A percentile compares a stretch with the other conserved stretches of the same genome.
These are phyloP conservation scores for Papilio xuthus DNA, from an alignment of 1,140 invertebrate genomes.

Conservation along the genomic window DNA sequence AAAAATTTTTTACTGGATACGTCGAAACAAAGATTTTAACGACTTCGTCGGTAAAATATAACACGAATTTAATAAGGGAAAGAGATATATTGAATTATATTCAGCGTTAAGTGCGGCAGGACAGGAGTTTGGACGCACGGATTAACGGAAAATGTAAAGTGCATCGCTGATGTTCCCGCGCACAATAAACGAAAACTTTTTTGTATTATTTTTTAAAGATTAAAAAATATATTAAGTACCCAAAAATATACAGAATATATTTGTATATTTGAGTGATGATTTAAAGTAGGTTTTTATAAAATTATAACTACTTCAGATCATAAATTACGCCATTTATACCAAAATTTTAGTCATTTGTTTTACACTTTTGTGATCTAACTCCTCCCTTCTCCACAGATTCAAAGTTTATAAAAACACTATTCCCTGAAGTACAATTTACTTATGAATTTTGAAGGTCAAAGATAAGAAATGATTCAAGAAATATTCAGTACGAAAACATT, in stretches of 20 bases:
- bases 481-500: no score
- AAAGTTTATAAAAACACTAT: no score
- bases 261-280: neutral
- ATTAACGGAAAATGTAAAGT: constrained; percentile 26
- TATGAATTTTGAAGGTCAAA: no score
- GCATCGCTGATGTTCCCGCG: neutral
- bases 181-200: constrained; percentile 3
- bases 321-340: no score
- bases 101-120: constrained; percentile 9
- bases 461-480: no score
- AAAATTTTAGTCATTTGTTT: neutral
- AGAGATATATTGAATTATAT: constrained; percentile 17
- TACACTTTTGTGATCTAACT: no score
- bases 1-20: neutral
- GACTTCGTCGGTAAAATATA: neutral
- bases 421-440: no score
- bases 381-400: no score
- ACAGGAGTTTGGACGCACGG: neutral
- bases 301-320: neutral
- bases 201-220: neutral
- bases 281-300: neutral
- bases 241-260: neutral
- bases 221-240: neutral
- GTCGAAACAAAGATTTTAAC: neutral
- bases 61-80: neutral